A percentile compares a stretch with the other conserved stretches of the same genome.
phyloP scores from a whole-genome alignment of 2,797 vertebrate species.

The Rhinophrynus dorsalis region DNA sequence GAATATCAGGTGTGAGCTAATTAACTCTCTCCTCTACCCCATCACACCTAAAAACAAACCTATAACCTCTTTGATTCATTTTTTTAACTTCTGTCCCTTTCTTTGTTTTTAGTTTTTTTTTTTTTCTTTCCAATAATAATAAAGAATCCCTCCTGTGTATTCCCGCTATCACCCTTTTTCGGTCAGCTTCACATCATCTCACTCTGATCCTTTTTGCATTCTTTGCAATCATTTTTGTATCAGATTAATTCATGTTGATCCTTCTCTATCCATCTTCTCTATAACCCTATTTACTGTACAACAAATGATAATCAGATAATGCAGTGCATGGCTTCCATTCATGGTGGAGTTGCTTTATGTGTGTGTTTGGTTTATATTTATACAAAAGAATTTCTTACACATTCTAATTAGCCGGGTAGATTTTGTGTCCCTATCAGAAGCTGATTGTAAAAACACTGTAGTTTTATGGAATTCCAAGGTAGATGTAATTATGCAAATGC shows the following conservation, averaged over 20 bases:
- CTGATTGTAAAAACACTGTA: too few relatives aligned
- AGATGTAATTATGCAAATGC: too few relatives aligned
- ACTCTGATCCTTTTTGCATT: slow-evolving; percentile 58
- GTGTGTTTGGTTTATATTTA: neutral
- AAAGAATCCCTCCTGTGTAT: slow-evolving; percentile 65
- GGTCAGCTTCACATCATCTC: slow-evolving; percentile 69
- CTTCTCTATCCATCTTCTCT: slow-evolving; percentile 51
- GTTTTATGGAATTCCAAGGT: too few relatives aligned
- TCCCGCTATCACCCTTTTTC: slow-evolving; percentile 70
- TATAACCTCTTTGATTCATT: slow-evolving; percentile 33
- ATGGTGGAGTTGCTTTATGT: slow-evolving; percentile 2
- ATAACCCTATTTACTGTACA: slow-evolving; percentile 47
- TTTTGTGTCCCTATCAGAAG: too few relatives aligned
- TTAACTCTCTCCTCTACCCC: slow-evolving; percentile 50
- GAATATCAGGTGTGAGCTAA: slow-evolving; percentile 86
- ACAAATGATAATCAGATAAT: slow-evolving; percentile 51
- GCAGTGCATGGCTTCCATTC: slow-evolving; percentile 55
- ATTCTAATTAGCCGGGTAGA: too few relatives aligned
- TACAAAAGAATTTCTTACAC: too few relatives aligned
- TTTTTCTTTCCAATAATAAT: too few relatives aligned
- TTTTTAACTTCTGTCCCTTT: slow-evolving; percentile 52
- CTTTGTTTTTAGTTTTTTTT: slow-evolving; percentile 58
- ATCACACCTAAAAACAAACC: slow-evolving; percentile 52
- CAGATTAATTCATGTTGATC: slow-evolving; percentile 41
- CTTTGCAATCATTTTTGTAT: slow-evolving; percentile 54